phyloP scores from a whole-genome alignment of 2,113 vertebrate genomes.

The Bolborhynchus lineola region DNA sequence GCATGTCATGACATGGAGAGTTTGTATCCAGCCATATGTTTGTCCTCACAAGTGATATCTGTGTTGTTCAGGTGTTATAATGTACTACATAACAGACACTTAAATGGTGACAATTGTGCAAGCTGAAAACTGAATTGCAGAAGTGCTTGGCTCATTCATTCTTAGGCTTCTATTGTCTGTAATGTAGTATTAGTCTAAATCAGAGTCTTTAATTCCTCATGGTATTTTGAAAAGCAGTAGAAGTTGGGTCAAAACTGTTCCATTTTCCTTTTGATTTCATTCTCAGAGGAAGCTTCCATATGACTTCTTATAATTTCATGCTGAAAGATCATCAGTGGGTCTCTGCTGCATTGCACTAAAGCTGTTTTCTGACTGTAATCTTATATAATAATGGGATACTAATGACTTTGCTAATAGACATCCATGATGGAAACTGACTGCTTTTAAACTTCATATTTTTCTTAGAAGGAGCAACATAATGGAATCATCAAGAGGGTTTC shows the following conservation, averaged over 20 bases:
- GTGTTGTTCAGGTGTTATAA: not conserved
- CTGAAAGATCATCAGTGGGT: not conserved
- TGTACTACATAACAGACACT: not conserved
- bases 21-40: fast-evolving
- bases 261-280: not conserved
- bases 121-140: fast-evolving
- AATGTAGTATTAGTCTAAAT: not conserved
- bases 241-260: not conserved
- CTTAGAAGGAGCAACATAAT: not conserved
- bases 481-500: not conserved
- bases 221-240: not conserved
- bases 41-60: too few relatives aligned
- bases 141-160: not conserved
- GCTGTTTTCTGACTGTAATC: not conserved
- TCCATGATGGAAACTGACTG: not conserved
- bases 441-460: not conserved
- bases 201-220: not conserved
- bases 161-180: not conserved
- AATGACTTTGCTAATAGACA: constrained; percentile 11
- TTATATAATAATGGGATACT: not conserved
- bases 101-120: not conserved
- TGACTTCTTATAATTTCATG: not conserved
- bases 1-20: too few relatives aligned
- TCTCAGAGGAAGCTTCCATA: not conserved
- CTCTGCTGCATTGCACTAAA: not conserved